Evolutionary conservation across 1,140 invertebrate genomes (phyloP).

Genomic region (Camponotus pennsylvanicus): DNA sequence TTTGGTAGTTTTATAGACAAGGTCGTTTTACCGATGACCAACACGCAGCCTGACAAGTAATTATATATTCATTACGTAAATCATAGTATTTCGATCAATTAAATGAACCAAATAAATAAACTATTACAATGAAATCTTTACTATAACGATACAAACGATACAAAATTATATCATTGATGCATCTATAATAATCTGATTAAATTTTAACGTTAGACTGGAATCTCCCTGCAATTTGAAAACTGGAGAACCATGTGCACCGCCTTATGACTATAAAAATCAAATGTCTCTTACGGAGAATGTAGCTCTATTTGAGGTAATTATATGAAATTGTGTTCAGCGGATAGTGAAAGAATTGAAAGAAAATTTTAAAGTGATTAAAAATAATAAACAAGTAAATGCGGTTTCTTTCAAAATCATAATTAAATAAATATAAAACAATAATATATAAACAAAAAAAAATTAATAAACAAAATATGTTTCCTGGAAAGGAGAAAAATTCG

Average conservation of each 20-base stretch:
- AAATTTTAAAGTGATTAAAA: neutral
- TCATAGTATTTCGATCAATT: constrained; percentile 15
- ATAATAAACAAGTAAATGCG: neutral
- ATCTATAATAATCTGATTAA: constrained; percentile 1
- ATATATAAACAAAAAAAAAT: too few species aligned
- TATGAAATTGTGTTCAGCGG: neutral
- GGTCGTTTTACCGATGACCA: constrained; percentile 92
- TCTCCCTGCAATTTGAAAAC: constrained; percentile 87
- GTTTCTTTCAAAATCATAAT: neutral
- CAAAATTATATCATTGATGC: neutral
- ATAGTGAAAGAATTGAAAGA: neutral
- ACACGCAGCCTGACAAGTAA: constrained; percentile 87
- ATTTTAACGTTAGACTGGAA: constrained; percentile 75
- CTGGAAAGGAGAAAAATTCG: too few species aligned
- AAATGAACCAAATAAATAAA: neutral
- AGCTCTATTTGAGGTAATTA: constrained; percentile 86
- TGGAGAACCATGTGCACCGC: constrained; percentile 86
- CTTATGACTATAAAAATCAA: constrained; percentile 91
- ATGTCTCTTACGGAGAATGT: constrained; percentile 88
- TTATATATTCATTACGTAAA: neutral
- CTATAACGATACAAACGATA: neutral
- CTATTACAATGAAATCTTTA: neutral
- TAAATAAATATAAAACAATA: neutral
- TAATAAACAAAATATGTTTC: too few species aligned
- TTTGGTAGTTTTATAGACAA: constrained; percentile 97